Conservation (phyloP, 2,888 invertebrate genomes). For the Amiota mariae region DNA sequence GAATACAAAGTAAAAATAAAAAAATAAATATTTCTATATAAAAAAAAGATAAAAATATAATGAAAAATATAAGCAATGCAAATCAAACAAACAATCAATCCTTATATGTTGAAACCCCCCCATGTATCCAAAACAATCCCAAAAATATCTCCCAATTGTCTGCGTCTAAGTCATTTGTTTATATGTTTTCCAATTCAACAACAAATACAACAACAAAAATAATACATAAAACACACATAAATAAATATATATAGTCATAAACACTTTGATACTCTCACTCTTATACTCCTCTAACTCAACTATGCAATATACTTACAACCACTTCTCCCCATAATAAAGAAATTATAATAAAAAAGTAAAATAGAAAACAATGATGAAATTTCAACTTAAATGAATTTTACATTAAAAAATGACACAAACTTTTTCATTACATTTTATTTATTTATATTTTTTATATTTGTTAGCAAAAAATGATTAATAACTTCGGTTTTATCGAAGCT, state of each 20-base stretch:
- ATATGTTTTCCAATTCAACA: constrained; percentile 71
- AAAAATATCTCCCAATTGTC: constrained; percentile 80
- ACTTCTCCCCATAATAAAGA: too few species aligned
- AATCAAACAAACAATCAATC: constrained; percentile 54
- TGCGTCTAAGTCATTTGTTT: constrained; percentile 86
- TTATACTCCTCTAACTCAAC: too few species aligned
- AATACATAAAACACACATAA: constrained; percentile 56
- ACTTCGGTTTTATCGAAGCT: too few species aligned
- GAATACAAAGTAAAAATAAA: constrained; percentile 27
- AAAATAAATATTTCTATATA: constrained; percentile 29
- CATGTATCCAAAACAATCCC: constrained; percentile 60
- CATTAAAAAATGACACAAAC: constrained; percentile 46
- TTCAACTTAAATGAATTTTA: background rate
- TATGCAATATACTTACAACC: too few species aligned
- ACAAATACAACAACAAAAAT: constrained; percentile 42
- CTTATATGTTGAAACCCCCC: constrained; percentile 72
- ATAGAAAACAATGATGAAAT: constrained; percentile 45
- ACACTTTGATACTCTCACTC: constrained; percentile 53
- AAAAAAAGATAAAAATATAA: constrained; percentile 38
- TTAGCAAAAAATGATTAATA: too few species aligned
- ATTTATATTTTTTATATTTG: background rate
- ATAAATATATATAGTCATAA: constrained; percentile 48
- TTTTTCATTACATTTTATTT: constrained; percentile 38
- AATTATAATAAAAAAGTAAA: constrained; percentile 50
- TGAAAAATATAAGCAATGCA: constrained; percentile 47